Percentiles rank a stretch among this genome's conserved stretches.
Conservation (phyloP, 2,113 vertebrate species). For the Phocoena sinus region DNA sequence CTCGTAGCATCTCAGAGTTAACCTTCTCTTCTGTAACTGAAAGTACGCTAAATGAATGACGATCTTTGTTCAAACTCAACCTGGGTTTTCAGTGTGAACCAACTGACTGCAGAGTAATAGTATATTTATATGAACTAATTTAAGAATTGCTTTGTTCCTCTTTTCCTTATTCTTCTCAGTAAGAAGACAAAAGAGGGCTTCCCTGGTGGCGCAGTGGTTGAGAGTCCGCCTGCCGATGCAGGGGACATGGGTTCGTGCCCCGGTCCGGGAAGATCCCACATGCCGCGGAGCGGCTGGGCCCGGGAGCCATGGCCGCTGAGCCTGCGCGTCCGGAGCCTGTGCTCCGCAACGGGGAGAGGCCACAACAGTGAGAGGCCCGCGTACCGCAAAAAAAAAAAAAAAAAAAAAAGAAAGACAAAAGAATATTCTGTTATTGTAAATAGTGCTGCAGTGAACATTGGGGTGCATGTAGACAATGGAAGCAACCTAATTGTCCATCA, state of each 20-base stretch:
- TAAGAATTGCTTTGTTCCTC: background rate
- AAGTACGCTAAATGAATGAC: background rate
- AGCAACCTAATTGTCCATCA: background rate
- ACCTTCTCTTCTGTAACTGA: background rate
- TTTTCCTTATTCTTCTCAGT: background rate
- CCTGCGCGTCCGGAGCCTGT: too few relatives aligned
- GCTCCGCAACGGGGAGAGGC: too few relatives aligned
- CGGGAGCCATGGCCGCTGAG: too few relatives aligned
- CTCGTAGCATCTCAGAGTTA: background rate
- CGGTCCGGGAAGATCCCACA: too few relatives aligned
- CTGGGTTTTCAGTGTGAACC: background rate
- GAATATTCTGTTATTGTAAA: background rate
- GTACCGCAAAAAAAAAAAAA: too few relatives aligned
- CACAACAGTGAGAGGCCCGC: too few relatives aligned
- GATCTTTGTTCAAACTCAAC: background rate
- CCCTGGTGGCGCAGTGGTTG: too few relatives aligned
- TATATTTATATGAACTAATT: background rate
- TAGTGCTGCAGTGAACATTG: background rate
- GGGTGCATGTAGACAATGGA: background rate
- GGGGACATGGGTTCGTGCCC: too few relatives aligned
- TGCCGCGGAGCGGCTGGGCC: too few relatives aligned
- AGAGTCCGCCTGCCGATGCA: too few relatives aligned
- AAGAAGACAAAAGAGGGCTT: background rate
- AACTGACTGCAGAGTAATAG: background rate
- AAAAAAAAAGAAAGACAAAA: background rate